phyloP scores from a whole-genome alignment of 2,888 invertebrate species.

The Strigamia crassipes region DNA sequence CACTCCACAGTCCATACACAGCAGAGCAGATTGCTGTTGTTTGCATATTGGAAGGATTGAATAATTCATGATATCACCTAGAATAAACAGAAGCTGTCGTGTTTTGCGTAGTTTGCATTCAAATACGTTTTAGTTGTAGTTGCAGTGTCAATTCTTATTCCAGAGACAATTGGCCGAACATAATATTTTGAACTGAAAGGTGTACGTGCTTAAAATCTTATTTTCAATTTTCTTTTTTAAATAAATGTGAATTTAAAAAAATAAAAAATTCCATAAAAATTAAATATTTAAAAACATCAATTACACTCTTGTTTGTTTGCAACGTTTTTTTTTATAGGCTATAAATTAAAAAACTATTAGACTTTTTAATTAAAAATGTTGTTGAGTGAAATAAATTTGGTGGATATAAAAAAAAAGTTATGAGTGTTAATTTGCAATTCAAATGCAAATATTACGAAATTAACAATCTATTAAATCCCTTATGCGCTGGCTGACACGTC shows the following conservation, averaged over 20 bases:
- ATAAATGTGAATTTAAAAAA: neutral
- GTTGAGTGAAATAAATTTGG: neutral
- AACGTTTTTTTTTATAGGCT: neutral
- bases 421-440: neutral
- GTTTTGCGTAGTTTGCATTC: neutral
- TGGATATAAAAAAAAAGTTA: neutral
- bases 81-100: neutral
- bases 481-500: neutral
- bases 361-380: neutral
- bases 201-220: neutral
- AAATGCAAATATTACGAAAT: constrained; percentile 14
- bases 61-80: constrained; percentile 10
- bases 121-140: neutral
- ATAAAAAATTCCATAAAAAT: no score
- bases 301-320: neutral
- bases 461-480: neutral
- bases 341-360: neutral
- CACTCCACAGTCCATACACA: neutral
- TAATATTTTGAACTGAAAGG: neutral
- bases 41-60: neutral
- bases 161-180: neutral
- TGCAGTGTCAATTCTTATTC: neutral
- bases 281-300: no score
- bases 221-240: neutral
- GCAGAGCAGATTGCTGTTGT: neutral